Conservation (phyloP, 2,888 invertebrate genomes). For the Mesodorylaimus sp. region DNA sequence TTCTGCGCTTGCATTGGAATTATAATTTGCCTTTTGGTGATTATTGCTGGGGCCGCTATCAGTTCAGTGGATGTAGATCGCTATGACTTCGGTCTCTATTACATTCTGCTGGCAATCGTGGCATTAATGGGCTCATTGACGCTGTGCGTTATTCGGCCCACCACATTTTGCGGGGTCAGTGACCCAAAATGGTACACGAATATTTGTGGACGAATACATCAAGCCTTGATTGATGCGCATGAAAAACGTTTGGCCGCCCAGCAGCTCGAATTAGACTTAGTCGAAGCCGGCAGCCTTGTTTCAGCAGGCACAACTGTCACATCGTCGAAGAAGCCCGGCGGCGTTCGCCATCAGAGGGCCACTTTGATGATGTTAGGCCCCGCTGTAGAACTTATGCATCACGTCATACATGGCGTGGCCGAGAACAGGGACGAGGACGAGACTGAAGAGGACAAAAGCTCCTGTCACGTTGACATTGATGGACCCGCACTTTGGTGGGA, state of each 20-base stretch:
- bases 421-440: too few species aligned
- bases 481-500: too few species aligned
- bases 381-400: conserved; percentile 1
- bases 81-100: conserved; percentile 6
- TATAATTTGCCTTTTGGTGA: background rate
- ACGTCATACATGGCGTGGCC: background rate
- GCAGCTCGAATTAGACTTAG: too few species aligned
- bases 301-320: too few species aligned
- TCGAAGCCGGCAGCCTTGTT: too few species aligned
- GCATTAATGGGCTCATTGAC: background rate
- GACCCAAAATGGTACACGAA: conserved; percentile 1
- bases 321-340: too few species aligned
- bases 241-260: too few species aligned
- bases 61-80: background rate
- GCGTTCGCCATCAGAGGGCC: background rate
- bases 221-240: too few species aligned
- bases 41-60: background rate
- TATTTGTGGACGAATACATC: too few species aligned
- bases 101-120: conserved; percentile 5
- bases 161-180: background rate
- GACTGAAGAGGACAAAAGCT: too few species aligned
- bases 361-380: conserved; percentile 2
- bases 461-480: too few species aligned
- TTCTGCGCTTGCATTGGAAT: conserved; percentile 1
- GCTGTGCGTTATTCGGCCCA: background rate